These are phyloP conservation scores for Uropsilus gracilis DNA, from an alignment of 2,113 vertebrate genomes.

Conservation along the genomic window DNA sequence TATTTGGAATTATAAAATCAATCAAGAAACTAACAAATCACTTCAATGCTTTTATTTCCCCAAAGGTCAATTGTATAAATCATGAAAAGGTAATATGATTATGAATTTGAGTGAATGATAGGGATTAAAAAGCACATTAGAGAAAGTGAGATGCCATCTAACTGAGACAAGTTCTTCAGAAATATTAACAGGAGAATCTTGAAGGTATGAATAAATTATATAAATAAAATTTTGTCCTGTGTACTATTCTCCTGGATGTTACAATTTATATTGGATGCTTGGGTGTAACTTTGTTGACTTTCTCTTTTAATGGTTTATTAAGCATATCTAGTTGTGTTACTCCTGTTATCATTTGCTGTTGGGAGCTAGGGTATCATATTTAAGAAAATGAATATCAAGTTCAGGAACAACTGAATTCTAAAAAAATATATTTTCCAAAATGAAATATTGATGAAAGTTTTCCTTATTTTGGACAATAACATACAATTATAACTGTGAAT, in stretches of 20 bases:
- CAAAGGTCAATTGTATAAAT: slow-evolving; percentile 30
- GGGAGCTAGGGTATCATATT: not conserved
- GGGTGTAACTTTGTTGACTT: not conserved
- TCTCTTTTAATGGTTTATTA: not conserved
- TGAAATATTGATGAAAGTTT: not conserved
- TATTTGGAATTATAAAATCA: slow-evolving; percentile 17
- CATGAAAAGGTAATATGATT: slow-evolving; percentile 1
- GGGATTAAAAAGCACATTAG: not conserved
- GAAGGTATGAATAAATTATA: not conserved
- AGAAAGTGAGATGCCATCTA: not conserved
- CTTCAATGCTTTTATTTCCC: slow-evolving; percentile 32
- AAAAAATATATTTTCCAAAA: not conserved
- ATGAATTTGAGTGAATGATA: not conserved
- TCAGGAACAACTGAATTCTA: not conserved
- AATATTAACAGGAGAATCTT: not conserved
- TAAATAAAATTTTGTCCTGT: not conserved
- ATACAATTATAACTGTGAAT: no score
- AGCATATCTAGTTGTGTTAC: not conserved
- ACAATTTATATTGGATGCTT: not conserved
- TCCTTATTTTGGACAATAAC: not conserved
- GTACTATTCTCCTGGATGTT: not conserved
- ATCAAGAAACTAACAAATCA: not conserved
- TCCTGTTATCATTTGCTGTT: not conserved
- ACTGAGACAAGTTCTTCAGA: not conserved
- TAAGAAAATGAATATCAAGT: not conserved